Conservation (phyloP, 2,888 invertebrate genomes). For the Mythimna ferrago region DNA sequence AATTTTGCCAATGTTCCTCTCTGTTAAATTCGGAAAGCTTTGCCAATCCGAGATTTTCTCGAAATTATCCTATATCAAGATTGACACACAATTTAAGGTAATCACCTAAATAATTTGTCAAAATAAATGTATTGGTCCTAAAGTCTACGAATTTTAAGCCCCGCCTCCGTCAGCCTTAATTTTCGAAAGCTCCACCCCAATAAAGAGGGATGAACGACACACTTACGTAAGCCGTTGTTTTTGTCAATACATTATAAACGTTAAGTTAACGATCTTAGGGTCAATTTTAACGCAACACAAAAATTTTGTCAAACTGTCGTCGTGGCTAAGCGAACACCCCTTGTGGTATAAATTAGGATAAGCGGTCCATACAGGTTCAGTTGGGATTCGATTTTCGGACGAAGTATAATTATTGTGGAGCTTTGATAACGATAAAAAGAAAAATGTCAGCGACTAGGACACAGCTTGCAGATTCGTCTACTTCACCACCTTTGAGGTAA, state of each 20-base stretch:
- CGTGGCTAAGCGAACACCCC: conserved; percentile 74
- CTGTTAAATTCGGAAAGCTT: no score
- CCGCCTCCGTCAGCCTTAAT: conserved; percentile 76
- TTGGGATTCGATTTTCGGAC: conserved; percentile 64
- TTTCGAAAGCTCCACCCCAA: conserved; percentile 78
- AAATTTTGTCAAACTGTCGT: conserved; percentile 38
- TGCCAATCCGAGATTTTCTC: neutral
- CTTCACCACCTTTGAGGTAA: conserved; percentile 93
- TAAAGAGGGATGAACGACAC: conserved; percentile 68
- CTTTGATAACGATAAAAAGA: conserved; percentile 1
- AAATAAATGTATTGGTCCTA: neutral
- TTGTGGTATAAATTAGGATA: conserved; percentile 79
- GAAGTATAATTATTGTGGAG: conserved; percentile 44
- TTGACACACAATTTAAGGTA: neutral
- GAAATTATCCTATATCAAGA: neutral
- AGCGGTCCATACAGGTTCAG: conserved; percentile 69
- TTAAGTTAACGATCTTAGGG: conserved; percentile 60
- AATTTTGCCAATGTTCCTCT: neutral
- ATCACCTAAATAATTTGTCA: neutral
- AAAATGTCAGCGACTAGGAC: conserved; percentile 87
- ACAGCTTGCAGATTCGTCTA: conserved; percentile 93
- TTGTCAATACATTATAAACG: conserved; percentile 63
- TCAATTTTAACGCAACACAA: conserved; percentile 28
- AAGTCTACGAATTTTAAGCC: conserved; percentile 48
- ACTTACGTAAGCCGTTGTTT: conserved; percentile 39